Percentiles rank a stretch among this genome's conserved stretches.
Evolutionary conservation across 2,113 vertebrate species (phyloP).

Genomic region (Rhinolophus sinicus): DNA sequence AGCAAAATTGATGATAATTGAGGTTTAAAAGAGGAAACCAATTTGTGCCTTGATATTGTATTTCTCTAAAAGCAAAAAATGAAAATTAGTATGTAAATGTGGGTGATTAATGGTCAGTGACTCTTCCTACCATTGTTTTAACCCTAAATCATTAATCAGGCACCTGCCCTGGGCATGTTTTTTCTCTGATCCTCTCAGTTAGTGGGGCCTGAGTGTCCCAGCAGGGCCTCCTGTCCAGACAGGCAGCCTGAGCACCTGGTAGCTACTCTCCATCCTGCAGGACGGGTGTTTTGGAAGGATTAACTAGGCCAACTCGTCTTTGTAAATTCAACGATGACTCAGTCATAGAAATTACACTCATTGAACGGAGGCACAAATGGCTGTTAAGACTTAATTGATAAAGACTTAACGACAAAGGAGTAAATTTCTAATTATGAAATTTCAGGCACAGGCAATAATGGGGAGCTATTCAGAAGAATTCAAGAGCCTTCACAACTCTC

Average conservation of each 20-base stretch:
- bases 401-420: conserved; percentile 33
- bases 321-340: neutral
- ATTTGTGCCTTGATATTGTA: neutral
- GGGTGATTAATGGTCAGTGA: neutral
- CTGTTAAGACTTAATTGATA: neutral
- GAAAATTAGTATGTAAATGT: conserved; percentile 9
- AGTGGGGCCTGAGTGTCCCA: neutral
- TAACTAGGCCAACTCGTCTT: neutral
- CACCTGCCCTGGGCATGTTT: neutral
- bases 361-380: neutral
- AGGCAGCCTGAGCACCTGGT: neutral
- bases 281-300: neutral
- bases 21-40: conserved; percentile 28
- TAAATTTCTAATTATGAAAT: conserved; percentile 51
- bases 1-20: conserved; percentile 7
- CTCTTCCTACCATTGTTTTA: neutral
- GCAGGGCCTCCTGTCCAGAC: neutral
- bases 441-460: neutral
- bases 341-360: conserved; percentile 16
- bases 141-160: neutral
- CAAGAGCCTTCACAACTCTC: neutral
- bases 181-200: neutral
- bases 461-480: neutral
- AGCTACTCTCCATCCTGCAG: neutral
- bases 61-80: conserved; percentile 48